Percentiles rank a stretch among this genome's conserved stretches.
phyloP scores from a whole-genome alignment of 2,797 vertebrate genomes.

The Bufotes viridis region DNA sequence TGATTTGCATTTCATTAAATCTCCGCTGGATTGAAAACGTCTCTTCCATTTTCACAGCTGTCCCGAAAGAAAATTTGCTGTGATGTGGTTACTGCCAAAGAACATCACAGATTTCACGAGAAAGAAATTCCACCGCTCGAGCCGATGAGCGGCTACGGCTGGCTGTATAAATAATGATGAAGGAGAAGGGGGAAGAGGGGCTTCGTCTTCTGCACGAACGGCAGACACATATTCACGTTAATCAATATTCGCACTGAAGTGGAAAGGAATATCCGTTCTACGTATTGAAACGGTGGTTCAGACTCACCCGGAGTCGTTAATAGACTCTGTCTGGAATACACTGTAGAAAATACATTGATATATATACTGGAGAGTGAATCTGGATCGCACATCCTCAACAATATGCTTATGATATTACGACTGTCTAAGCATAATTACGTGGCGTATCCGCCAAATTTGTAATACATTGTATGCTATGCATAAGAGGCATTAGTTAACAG shows the following conservation, averaged over 20 bases:
- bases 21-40: constrained; percentile 27
- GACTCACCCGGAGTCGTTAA: not conserved
- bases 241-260: constrained; percentile 11
- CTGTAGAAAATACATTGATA: not conserved
- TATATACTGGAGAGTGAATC: too few relatives aligned
- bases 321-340: not conserved
- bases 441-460: too few relatives aligned
- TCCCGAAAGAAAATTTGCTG: constrained; percentile 51
- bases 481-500: too few relatives aligned
- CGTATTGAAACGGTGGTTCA: not conserved
- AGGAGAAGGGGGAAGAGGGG: not conserved
- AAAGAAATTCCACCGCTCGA: not conserved
- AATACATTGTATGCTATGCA: too few relatives aligned
- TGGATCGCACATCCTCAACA: too few relatives aligned
- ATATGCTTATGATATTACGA: too few relatives aligned
- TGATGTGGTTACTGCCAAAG: constrained; percentile 31
- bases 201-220: too few relatives aligned
- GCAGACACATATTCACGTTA: constrained; percentile 5
- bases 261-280: not conserved
- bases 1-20: constrained; percentile 43
- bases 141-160: not conserved
- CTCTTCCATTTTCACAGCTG: constrained; percentile 55
- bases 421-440: too few relatives aligned
- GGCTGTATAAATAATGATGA: constrained; percentile 14
- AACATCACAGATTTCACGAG: constrained; percentile 42